Conservation (phyloP, 2,888 invertebrate genomes). For the Heterodera filipjevi region DNA sequence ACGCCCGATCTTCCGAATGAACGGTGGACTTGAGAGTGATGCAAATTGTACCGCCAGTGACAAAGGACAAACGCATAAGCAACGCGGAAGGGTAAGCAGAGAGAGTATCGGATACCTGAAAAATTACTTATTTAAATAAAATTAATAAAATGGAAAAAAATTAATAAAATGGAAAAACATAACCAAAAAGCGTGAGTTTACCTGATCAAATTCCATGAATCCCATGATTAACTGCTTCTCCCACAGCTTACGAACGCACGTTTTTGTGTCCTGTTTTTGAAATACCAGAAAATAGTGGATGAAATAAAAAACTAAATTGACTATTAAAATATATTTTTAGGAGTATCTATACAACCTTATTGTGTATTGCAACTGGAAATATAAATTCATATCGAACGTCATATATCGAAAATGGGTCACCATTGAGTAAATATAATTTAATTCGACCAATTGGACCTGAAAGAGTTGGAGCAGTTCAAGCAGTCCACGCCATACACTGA, state of each 20-base stretch:
- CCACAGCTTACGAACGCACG: slow-evolving; percentile 48
- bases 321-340: too few species aligned
- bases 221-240: slow-evolving; percentile 48
- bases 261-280: slow-evolving; percentile 34
- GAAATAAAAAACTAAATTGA: too few species aligned
- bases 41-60: slow-evolving; percentile 51
- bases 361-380: too few species aligned
- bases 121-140: slow-evolving; percentile 28
- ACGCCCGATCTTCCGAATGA: slow-evolving; percentile 42
- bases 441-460: slow-evolving; percentile 29
- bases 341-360: too few species aligned
- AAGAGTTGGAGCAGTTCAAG: slow-evolving; percentile 49
- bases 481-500: slow-evolving; percentile 54
- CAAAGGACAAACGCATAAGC: slow-evolving; percentile 50
- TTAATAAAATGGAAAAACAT: too few species aligned
- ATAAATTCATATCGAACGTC: too few species aligned
- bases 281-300: not conserved
- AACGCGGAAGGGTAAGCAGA: slow-evolving; percentile 44
- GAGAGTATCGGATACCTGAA: slow-evolving; percentile 39
- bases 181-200: too few species aligned
- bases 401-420: too few species aligned
- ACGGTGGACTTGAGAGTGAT: slow-evolving; percentile 54
- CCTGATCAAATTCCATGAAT: slow-evolving; percentile 45
- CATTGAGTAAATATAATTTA: too few species aligned
- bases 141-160: too few species aligned